Base-by-base conservation (phyloP, 2,888 invertebrate species). In the Nephrotoma flavescens region DNA sequence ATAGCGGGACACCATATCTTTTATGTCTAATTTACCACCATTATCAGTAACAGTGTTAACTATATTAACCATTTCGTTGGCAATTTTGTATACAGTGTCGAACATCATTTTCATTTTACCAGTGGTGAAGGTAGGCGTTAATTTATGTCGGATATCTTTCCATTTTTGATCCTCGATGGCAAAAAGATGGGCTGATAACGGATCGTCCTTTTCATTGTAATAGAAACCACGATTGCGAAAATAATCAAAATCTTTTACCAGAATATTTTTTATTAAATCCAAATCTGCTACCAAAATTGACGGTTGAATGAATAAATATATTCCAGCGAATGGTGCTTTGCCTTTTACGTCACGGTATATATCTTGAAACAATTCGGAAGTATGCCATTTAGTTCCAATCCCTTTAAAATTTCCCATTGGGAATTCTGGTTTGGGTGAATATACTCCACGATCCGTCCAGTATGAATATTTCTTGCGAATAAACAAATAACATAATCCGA, bases 41-140 rank as follows among this genome's bases (percentile, higher is more conserved):
- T 6, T 86, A 41, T 83, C 71, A 0, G 87, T 86, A 11, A 88
- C 85, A 3, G 90, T 47, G 88, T 89, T 84, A 87, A 91, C 85
- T 42, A 89, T 89, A 0, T 86, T 57, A 11, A 87, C 87, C 87
- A 91, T 88, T 57, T 89, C 88, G 9, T 88, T 86, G 0, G 90
- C 89, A 45, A 92, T 91, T 0, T 88, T 88, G 0, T 89, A 87
- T 9, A 92, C 88, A 0, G 90, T 90, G 6, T 89, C 89, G 86
- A 92, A 92, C 92, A 93, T 92, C 42, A 89, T 90, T 88, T 92
- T 92, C 90, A 93, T 92, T 88, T 92, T 93, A 6, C 92, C 92
- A 0, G 92, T 91, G 0, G 92, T 92, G 86, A 93, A 93, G 0
- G 92, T 91, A 0, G 93, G 92, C 0, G 92, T 91, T 41, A 93